phyloP scores from a whole-genome alignment of 2,888 invertebrate species.

The Elmis aenea region DNA sequence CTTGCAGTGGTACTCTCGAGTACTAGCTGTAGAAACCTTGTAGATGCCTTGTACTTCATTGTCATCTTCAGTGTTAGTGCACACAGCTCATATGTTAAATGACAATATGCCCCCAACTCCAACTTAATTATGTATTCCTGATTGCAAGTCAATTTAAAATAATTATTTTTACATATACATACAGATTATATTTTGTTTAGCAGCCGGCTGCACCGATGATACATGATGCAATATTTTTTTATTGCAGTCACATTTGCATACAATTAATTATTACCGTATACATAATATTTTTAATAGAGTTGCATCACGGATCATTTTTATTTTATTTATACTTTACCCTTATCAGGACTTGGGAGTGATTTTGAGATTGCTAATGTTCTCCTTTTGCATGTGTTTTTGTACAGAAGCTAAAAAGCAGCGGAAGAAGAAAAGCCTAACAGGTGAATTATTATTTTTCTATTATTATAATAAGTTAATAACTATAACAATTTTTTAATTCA shows the following conservation, averaged over 20 bases:
- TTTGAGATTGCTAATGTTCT: conserved; percentile 50
- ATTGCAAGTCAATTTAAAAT: no score
- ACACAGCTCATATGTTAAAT: conserved; percentile 36
- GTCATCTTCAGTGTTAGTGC: conserved; percentile 41
- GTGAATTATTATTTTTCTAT: conserved; percentile 61
- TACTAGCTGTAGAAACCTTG: conserved; percentile 13
- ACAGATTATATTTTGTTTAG: conserved; percentile 22
- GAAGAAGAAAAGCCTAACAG: conserved; percentile 87
- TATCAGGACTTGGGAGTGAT: conserved; percentile 48
- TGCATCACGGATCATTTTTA: conserved; percentile 16
- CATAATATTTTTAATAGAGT: conserved; percentile 4
- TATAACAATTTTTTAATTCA: conserved; percentile 3
- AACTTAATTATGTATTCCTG: conserved; percentile 21
- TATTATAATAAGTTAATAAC: conserved; percentile 26
- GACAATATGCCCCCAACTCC: conserved; percentile 21
- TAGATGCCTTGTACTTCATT: conserved; percentile 26
- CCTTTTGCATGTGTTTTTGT: conserved; percentile 54
- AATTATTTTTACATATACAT: no score
- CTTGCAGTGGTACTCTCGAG: conserved; percentile 18
- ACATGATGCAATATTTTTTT: conserved; percentile 20
- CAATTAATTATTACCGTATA: no score
- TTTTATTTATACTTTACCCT: conserved; percentile 41
- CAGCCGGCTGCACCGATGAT: conserved; percentile 19
- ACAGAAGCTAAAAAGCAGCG: conserved; percentile 94
- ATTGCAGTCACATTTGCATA: no score